Base-by-base conservation (phyloP, 2,888 invertebrate species). In the Neuroscelio doddi region DNA sequence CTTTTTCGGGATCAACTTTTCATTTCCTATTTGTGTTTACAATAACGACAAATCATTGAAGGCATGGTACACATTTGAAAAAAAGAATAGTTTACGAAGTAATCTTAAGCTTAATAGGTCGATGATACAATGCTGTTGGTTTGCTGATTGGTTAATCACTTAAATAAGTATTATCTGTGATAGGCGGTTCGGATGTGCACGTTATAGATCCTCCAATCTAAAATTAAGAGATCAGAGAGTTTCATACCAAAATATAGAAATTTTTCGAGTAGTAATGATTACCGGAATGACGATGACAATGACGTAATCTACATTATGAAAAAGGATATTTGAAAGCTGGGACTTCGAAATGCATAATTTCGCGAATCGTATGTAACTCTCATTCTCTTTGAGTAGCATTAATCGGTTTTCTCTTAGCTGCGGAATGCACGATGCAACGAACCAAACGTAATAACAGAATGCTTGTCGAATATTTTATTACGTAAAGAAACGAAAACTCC, bases 291-390 rank as follows among this genome's bases (percentile, higher is more conserved):
- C 21, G 5, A 21, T 21, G 21, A 21, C 21, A 21, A 21, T 21
- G 21, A 21, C 21, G 21, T 21, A 21, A 21, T 21, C 21, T 21
- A 21, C 21, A 2, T 21, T 5, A 5, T 21, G 21, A 21, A 21
- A 34, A 14, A 34, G 14, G 10, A 34, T 34, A 12, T 12, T 34
- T 12, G 34, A 34, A 34, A 3, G 7, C 7, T 34, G 14, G 21
- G 5, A 21, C 21, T 12, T 32, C 12, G 9, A 7, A 12, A 12
- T 32, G 12, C 32, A 1, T 52, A 47, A 56, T 64, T 52, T 57
- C 30, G 56, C 53, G 51, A 55, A 59, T 59, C 46, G 45, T 56
- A 56, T 51, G 30, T 47, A 55, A 64, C 47, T 55, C 64, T 58
- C 59, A 44, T 58, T 64, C 55, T 59, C 55, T 59, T 55, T 34